phyloP scores from a whole-genome alignment of 2,113 vertebrate species.

The Irena cyanogastra region DNA sequence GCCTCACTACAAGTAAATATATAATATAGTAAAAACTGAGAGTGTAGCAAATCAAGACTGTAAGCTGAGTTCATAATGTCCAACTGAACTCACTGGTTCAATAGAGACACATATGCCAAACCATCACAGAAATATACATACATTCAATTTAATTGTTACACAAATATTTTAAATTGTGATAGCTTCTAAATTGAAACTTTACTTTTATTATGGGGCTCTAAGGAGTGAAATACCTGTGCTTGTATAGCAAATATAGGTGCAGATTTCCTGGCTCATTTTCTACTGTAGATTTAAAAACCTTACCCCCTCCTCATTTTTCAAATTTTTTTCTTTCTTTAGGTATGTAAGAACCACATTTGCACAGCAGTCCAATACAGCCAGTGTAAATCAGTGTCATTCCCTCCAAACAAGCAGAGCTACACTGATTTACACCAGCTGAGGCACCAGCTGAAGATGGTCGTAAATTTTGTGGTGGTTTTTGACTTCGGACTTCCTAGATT shows the following conservation, averaged over 20 bases:
- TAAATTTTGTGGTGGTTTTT: slow-evolving; percentile 35
- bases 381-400: slow-evolving; percentile 4
- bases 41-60: not conserved
- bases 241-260: not conserved
- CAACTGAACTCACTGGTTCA: not conserved
- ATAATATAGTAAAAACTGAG: not conserved
- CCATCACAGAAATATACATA: not conserved
- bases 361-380: not conserved
- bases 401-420: not conserved
- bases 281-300: not conserved
- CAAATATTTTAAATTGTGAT: not conserved
- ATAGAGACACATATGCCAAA: not conserved
- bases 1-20: not conserved
- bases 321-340: not conserved
- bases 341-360: not conserved
- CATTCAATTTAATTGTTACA: not conserved
- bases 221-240: not conserved
- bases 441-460: not conserved
- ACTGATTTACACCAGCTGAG: slow-evolving; percentile 17
- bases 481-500: slow-evolving; percentile 20
- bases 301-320: not conserved
- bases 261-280: not conserved
- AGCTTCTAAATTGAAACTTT: not conserved
- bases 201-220: not conserved
- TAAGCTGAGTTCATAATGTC: not conserved